Evolutionary conservation across 1,140 invertebrate genomes (phyloP).

Genomic region (Vanessa atalanta): DNA sequence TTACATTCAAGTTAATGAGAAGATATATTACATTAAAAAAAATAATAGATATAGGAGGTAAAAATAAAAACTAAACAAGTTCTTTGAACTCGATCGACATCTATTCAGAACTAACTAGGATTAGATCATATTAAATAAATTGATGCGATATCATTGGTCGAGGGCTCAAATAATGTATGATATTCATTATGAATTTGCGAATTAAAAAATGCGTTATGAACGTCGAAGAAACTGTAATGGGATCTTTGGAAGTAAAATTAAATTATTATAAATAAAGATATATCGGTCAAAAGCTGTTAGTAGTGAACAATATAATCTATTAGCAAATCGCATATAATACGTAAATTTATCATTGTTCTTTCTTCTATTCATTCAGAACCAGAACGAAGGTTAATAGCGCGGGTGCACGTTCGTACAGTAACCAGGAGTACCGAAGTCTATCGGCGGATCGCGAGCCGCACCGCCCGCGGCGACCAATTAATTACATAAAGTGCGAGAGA

Average conservation of each 20-base stretch:
- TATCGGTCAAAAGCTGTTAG: too few relatives aligned
- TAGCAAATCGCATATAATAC: too few relatives aligned
- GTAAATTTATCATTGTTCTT: too few relatives aligned
- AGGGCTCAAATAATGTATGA: too few relatives aligned
- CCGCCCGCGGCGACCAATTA: conserved; percentile 62
- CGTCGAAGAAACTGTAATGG: too few relatives aligned
- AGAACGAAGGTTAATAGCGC: conserved; percentile 42
- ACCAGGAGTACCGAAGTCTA: conserved; percentile 38
- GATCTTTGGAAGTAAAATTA: too few relatives aligned
- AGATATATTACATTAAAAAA: background rate
- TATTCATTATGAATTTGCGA: too few relatives aligned
- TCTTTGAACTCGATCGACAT: conserved; percentile 30
- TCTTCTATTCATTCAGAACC: conserved; percentile 53
- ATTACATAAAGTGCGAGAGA: conserved; percentile 68
- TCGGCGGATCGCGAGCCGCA: conserved; percentile 2
- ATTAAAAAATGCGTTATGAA: too few relatives aligned
- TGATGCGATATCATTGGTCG: background rate
- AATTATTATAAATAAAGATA: too few relatives aligned
- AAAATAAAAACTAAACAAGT: conserved; percentile 32
- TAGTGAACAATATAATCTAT: too few relatives aligned
- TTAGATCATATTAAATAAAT: conserved; percentile 51
- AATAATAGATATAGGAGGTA: background rate
- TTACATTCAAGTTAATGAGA: conserved; percentile 11
- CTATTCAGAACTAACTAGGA: conserved; percentile 36
- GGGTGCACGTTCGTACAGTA: conserved; percentile 34